Percentiles rank a stretch among this genome's conserved stretches.
phyloP scores from a whole-genome alignment of 2,113 vertebrate genomes.

The Tonatia bakeri region DNA sequence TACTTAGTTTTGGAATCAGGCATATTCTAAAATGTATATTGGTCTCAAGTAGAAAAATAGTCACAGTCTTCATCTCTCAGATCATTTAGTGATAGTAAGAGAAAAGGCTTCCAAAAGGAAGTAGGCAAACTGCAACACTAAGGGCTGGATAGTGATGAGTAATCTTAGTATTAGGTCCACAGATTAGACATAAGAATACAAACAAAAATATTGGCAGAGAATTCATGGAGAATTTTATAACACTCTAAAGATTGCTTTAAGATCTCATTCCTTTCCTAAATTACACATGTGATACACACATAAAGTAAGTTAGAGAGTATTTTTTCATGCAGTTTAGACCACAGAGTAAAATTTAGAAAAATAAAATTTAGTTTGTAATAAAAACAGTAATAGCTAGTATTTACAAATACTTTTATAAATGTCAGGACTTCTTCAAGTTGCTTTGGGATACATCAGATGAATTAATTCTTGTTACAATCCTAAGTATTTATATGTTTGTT shows the following conservation, averaged over 20 bases:
- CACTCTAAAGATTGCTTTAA: background rate
- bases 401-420: background rate
- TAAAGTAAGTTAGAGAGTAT: background rate
- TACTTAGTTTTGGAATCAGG: background rate
- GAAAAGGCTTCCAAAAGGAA: background rate
- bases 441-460: background rate
- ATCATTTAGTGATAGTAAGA: background rate
- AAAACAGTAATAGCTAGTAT: background rate
- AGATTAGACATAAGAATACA: background rate
- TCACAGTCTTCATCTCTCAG: too few relatives aligned
- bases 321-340: background rate
- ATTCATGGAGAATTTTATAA: background rate
- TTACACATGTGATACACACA: background rate
- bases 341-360: background rate
- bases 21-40: background rate
- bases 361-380: background rate
- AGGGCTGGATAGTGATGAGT: accelerated
- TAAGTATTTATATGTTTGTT: background rate
- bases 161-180: background rate
- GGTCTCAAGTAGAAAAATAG: background rate
- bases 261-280: background rate
- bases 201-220: background rate
- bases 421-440: background rate
- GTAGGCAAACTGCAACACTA: background rate
- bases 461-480: too few relatives aligned